These are phyloP conservation scores for Lepidochrysops patricia DNA, from an alignment of 2,888 invertebrate species.

Conservation along the genomic window DNA sequence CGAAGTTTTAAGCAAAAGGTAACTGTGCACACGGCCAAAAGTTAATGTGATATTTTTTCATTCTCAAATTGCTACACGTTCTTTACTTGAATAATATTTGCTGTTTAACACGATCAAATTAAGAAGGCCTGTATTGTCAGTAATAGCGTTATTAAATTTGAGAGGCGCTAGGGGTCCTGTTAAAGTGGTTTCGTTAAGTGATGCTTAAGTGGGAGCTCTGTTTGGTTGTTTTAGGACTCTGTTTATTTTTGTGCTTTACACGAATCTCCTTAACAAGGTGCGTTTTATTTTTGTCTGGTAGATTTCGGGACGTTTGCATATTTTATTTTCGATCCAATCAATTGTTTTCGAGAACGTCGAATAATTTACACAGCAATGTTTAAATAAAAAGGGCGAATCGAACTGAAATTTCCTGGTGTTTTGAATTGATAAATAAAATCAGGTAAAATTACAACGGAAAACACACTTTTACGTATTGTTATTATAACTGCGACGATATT, in stretches of 20 bases:
- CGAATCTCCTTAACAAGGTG: slow-evolving; percentile 58
- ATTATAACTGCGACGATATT: too few relatives aligned
- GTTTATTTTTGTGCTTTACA: slow-evolving; percentile 59
- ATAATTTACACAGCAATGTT: neutral
- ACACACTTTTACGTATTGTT: too few relatives aligned
- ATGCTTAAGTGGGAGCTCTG: slow-evolving; percentile 65
- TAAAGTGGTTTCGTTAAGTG: slow-evolving; percentile 56
- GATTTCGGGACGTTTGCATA: slow-evolving; percentile 22
- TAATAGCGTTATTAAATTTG: slow-evolving; percentile 27
- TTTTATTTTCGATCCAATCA: slow-evolving; percentile 7
- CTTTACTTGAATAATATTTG: slow-evolving; percentile 56
- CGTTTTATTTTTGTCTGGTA: slow-evolving; percentile 46
- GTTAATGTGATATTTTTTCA: slow-evolving; percentile 51
- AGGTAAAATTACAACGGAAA: too few relatives aligned
- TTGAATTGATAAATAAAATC: neutral
- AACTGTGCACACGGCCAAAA: slow-evolving; percentile 4
- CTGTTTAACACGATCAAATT: slow-evolving; percentile 46
- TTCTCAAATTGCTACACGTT: slow-evolving; percentile 54
- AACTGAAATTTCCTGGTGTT: neutral
- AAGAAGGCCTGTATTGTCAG: slow-evolving; percentile 33
- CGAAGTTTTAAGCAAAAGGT: too few relatives aligned
- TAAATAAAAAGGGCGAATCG: neutral
- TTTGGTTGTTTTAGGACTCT: slow-evolving; percentile 67
- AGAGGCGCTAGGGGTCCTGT: slow-evolving; percentile 34
- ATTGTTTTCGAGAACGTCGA: neutral